Evolutionary conservation across 2,888 invertebrate genomes (phyloP), one percentile per base, ranked within the genome.

Genomic region (Ochlodes sylvanus): DNA sequence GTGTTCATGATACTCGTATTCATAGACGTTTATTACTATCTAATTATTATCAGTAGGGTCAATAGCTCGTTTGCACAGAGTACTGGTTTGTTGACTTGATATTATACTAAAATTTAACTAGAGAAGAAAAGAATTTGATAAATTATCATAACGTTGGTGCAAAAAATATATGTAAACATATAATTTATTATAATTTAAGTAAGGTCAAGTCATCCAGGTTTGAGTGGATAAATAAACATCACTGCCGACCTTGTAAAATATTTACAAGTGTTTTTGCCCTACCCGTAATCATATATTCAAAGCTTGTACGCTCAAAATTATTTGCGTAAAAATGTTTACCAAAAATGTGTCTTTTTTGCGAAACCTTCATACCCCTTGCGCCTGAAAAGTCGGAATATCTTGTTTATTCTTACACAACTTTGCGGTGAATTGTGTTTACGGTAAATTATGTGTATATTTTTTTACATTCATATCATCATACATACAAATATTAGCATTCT

Each of bases 191-290:
- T 47, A 67, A 67, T 61, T 44, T 44, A 54, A 54, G 21, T 42
- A 54, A 42, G 63, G n/a, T n/a, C 14, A 68, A 63, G 41, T 68
- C 27, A 57, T 68, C 50, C 56, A 62, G 62, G 47, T 62, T 68
- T 56, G 17, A 50, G n/a, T 41, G 68, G 54, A 60, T 63, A 60
- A 63, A 76, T 76, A 80, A 77, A 78, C 73, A 76, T 72, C 75
- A 76, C 79, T 75, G 71, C 77, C 79, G 71, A 72, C 77, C 75
- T 73, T 79, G 79, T 84, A 78, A 84, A 86, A 82, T 84, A 85
- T 84, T 86, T 80, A 83, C 84, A 78, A 79, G 80, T 83, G 79
- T 83, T 81, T 81, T 79, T 76, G 76, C 78, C 77, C 78, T 79
- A 76, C 77, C 76, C 71, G 68, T 67, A 68, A 77, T 84, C 79